A percentile compares a stretch with the other conserved stretches of the same genome.
phyloP scores from a whole-genome alignment of 37 sponge, comb jelly and placozoan genomes.

The Trichoplax adhaerens region DNA sequence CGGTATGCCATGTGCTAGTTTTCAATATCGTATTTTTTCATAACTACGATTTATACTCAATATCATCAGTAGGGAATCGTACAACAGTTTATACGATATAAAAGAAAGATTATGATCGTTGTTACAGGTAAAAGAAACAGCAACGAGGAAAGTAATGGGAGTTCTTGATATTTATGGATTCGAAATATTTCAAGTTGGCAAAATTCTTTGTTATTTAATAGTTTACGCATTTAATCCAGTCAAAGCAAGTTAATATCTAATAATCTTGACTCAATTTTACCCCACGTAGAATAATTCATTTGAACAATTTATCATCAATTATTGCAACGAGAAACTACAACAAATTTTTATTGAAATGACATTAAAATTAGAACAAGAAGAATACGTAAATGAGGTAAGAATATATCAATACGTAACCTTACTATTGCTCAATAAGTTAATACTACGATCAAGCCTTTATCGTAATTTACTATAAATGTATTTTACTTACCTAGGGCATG shows the following conservation, averaged over 20 bases:
- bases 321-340: constrained; percentile 85
- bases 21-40: too few species aligned
- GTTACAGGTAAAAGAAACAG: constrained; percentile 15
- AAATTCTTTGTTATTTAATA: too few species aligned
- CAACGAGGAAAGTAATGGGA: constrained; percentile 47
- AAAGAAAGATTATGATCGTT: background rate
- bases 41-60: too few species aligned
- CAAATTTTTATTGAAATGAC: constrained; percentile 77
- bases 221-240: too few species aligned
- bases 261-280: background rate
- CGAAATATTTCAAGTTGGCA: constrained; percentile 50
- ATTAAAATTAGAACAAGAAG: constrained; percentile 58
- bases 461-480: background rate
- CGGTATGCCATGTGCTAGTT: too few species aligned
- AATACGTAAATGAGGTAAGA: constrained; percentile 60
- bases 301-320: constrained; percentile 85
- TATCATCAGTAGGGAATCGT: too few species aligned
- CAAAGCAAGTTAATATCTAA: too few species aligned
- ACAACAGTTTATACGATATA: too few species aligned
- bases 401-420: background rate
- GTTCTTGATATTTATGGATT: constrained; percentile 87
- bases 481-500: constrained; percentile 29
- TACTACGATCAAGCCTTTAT: background rate
- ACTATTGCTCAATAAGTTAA: background rate
- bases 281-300: constrained; percentile 37